Percentiles rank a stretch among this genome's conserved stretches.
Conservation (phyloP, 2,113 vertebrate genomes). For the Andinoacara biseriatus region DNA sequence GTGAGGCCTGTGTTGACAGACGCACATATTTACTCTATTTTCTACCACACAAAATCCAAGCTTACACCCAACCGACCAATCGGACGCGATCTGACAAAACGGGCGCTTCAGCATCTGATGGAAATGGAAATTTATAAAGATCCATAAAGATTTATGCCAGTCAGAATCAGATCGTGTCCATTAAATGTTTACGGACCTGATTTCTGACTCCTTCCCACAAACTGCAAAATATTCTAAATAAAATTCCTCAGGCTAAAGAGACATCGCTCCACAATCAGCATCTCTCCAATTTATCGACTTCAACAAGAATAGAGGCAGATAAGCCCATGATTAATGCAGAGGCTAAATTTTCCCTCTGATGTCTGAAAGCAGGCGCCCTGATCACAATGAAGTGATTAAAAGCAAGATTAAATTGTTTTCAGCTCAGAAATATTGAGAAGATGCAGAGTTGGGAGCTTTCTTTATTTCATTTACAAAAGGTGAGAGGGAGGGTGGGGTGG, state of each 20-base stretch:
- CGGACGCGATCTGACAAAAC: neutral
- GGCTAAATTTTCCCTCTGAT: constrained; percentile 48
- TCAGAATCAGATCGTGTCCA: constrained; percentile 16
- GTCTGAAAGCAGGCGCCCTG: constrained; percentile 53
- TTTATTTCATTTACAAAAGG: constrained; percentile 65
- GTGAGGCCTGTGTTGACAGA: neutral
- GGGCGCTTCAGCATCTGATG: neutral
- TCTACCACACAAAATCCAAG: neutral
- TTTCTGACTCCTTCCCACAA: constrained; percentile 33
- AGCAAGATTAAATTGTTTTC: constrained; percentile 63
- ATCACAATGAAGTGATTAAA: constrained; percentile 55
- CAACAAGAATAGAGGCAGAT: constrained; percentile 49
- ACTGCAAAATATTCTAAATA: constrained; percentile 30
- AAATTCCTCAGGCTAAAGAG: constrained; percentile 28
- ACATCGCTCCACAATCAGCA: constrained; percentile 32
- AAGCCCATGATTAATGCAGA: constrained; percentile 45
- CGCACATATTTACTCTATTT: neutral
- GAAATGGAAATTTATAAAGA: neutral
- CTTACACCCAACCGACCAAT: constrained; percentile 4
- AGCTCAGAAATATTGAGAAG: constrained; percentile 43
- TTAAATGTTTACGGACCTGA: constrained; percentile 13
- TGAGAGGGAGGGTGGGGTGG: constrained; percentile 39
- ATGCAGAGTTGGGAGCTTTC: constrained; percentile 31
- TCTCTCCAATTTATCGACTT: constrained; percentile 52
- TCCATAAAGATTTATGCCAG: constrained; percentile 17